Evolutionary conservation across 2,888 invertebrate species (phyloP), one percentile per base, ranked within the genome.

Genomic region (Drosophila mulleri): DNA sequence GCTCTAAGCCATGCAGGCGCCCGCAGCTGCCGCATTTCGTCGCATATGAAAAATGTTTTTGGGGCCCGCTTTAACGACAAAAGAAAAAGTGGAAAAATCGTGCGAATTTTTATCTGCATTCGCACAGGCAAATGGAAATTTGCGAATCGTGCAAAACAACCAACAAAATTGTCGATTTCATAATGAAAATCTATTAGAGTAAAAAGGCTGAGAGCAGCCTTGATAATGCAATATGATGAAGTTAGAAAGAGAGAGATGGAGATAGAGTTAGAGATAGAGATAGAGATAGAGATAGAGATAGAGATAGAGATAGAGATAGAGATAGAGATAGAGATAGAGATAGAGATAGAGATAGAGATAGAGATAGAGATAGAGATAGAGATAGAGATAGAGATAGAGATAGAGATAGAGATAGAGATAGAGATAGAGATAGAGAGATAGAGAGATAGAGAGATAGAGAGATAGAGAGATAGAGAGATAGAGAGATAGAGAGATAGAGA

Each of bases 21-120:
- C 77, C 63, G 75, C 72, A 75, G 42, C 53, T 76, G 61, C 48
- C 50, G 76, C 64, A 74, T 58, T 61, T 64, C 73, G 50, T 56
- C 52, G 57, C 72, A 66, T 58, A 57, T 20, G 57, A 57, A 9
- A 12, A 56, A 67, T 59, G 39, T 23, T 37, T 53, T 37, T 37
- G 11, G 11, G 23, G 52, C 52, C 37, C 35, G 35, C 18, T 35
- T 52, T 1, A 20, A 23, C 52, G 16, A 39, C 37, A 53, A 53
- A 53, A 23, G 12, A 18, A 58, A 45, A 45, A 8, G 41, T 3
- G 12, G 41, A 35, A 20, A 44, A 54, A 59, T 58, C 54, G 56
- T 48, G 47, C 16, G 29, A 65, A 65, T 72, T 72, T 58, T 62
- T 50, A 63, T 73, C 67, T 67, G 45, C 45, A 70, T 48, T n/a